Evolutionary conservation across 2,797 vertebrate species (phyloP), one percentile per base, ranked within the genome.

Genomic region (Arctocebus calabarensis): DNA sequence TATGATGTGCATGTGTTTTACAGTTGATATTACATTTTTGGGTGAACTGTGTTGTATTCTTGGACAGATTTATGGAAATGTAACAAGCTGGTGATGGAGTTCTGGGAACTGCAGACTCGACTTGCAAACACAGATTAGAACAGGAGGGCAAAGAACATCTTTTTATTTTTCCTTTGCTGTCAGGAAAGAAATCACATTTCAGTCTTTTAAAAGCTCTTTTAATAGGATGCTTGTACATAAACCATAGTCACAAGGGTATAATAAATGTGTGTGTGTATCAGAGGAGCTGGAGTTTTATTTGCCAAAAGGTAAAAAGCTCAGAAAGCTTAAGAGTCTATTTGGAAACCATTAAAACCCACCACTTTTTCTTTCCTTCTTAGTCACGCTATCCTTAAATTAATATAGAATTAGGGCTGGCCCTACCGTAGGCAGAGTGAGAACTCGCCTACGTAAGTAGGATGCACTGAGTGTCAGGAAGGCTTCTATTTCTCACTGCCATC

Each of bases 151-250:
- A 98, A 91, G 85, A 98, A 74, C 78, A 90, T 96, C 91, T 93
- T 97, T 97, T 94, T 97, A 88, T 97, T 98, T 97, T 97, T 94
- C 97, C 74, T 96, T 96, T 97, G 90, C 86, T 40, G 19, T 97
- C 98, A 97, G 94, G 70, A 94, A 97, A 96, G 77, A 95, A 93
- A 77, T 93, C 94, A 84, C 85, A 90, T 97, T 97, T 98, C 95
- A 90, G 81, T 62, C 77, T 86, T 86, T 96, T 70, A 92, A 71
- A 96, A 82, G 25, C 84, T 91, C 82, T 98, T 96, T 97, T 94
- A 95, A 94, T 85, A 87, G 78, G 79, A 97, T 97, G 96, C 88
- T 98, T 96, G 86, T 88, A 96, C 91, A 52, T 91, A 97, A 97
- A 68, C 2, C 3, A 70, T 48, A 95, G 29, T 79, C 89, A 75